Conservation (phyloP, 2,797 vertebrate genomes). For the Labeo calbasu region DNA sequence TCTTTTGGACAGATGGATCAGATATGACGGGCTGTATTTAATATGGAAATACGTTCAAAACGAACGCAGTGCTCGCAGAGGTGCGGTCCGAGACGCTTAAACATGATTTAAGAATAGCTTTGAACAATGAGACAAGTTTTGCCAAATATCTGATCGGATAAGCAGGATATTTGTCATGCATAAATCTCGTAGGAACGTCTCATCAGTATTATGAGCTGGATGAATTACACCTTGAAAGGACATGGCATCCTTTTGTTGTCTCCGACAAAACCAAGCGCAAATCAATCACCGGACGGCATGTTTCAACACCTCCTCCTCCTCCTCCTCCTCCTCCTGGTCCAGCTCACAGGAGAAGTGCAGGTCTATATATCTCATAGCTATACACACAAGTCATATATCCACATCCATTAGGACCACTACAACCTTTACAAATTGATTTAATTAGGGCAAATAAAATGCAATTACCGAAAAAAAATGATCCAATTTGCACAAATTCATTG, state of each 20-base stretch:
- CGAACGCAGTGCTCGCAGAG: neutral
- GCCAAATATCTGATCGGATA: slow-evolving; percentile 15
- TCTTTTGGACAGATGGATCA: slow-evolving; percentile 67
- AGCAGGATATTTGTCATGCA: neutral
- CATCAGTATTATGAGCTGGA: neutral
- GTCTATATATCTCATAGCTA: neutral
- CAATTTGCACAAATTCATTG: too few relatives aligned
- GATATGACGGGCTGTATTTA: slow-evolving; percentile 41
- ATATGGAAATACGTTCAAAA: slow-evolving; percentile 7
- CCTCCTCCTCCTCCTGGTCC: neutral
- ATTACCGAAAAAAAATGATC: neutral
- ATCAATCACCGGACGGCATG: slow-evolving; percentile 5
- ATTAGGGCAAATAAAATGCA: neutral
- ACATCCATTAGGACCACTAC: neutral
- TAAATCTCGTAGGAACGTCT: neutral
- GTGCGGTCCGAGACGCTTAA: neutral
- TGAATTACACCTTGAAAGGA: slow-evolving; percentile 19
- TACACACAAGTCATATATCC: neutral
- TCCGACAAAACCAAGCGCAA: slow-evolving; percentile 32
- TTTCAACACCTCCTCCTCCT: slow-evolving; percentile 14
- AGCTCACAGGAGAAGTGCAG: neutral
- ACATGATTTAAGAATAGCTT: slow-evolving; percentile 3
- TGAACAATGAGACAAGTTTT: slow-evolving; percentile 16
- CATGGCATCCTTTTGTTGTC: slow-evolving; percentile 30
- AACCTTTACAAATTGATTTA: neutral